Conservation (phyloP, 1,140 invertebrate genomes). For the Drosophila bifasciata region DNA sequence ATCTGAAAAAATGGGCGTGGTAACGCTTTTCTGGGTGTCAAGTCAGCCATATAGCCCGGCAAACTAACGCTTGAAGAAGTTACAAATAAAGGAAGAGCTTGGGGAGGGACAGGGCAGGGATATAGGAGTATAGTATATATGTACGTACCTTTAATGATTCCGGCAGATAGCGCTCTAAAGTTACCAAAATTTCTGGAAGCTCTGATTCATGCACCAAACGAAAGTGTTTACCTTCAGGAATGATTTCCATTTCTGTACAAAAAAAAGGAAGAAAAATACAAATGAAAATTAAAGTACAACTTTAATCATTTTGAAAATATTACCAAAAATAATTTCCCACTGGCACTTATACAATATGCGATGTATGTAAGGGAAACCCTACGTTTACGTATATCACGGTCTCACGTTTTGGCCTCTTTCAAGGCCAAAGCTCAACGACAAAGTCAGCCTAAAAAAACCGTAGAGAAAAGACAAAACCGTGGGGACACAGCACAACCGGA, state of each 20-base stretch:
- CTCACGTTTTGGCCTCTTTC: constrained; percentile 54
- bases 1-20: constrained; percentile 57
- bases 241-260: constrained; percentile 90
- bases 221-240: constrained; percentile 92
- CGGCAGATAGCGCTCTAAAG: constrained; percentile 90
- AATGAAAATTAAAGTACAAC: constrained; percentile 18
- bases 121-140: no score
- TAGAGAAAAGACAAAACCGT: no score
- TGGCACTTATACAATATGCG: constrained; percentile 9
- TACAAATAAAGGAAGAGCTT: no score
- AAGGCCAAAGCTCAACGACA: constrained; percentile 50
- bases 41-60: no score
- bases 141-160: constrained; percentile 90
- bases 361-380: constrained; percentile 11
- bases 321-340: constrained; percentile 2
- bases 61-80: no score
- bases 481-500: constrained; percentile 41
- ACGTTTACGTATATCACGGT: constrained; percentile 27
- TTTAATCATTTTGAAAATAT: neutral
- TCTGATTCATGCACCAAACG: constrained; percentile 92
- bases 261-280: constrained; percentile 20
- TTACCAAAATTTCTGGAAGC: constrained; percentile 90
- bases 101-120: no score
- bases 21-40: constrained; percentile 19
- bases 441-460: no score